Conservation (phyloP, 2,797 vertebrate genomes). For the Pogoniulus pusillus region DNA sequence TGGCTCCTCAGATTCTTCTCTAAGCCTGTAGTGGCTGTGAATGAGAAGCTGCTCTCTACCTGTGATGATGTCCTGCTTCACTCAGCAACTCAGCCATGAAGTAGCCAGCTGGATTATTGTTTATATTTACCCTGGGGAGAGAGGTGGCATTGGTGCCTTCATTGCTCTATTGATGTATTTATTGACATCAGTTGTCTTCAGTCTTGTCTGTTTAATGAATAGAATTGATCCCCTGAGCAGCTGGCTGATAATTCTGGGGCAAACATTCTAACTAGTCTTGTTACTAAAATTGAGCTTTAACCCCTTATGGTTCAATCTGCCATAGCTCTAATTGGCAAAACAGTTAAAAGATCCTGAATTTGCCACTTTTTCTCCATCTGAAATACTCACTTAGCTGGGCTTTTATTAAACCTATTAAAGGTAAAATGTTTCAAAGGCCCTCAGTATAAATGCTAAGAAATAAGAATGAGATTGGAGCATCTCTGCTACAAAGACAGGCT, state of each 20-base stretch:
- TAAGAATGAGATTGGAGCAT: neutral
- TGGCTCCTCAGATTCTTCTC: neutral
- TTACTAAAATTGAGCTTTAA: conserved; percentile 19
- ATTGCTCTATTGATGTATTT: neutral
- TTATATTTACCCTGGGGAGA: neutral
- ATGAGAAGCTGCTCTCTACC: neutral
- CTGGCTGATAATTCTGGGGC: conserved; percentile 10
- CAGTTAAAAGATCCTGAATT: neutral
- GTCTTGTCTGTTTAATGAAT: conserved; percentile 32
- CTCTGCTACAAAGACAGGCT: no score
- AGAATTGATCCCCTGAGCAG: conserved; percentile 15
- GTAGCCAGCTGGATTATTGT: neutral
- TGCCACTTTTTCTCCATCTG: neutral
- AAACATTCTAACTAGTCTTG: conserved; percentile 8
- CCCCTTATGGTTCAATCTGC: neutral
- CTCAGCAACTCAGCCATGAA: neutral
- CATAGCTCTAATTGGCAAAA: neutral
- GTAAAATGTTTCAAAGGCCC: neutral
- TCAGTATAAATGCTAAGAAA: neutral
- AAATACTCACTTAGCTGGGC: neutral
- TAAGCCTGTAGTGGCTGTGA: neutral
- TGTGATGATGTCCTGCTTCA: neutral
- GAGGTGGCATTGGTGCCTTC: neutral
- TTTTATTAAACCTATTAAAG: neutral
- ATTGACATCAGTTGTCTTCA: conserved; percentile 5